phyloP scores from a whole-genome alignment of 2,113 vertebrate genomes.

The Oplegnathus fasciatus region DNA sequence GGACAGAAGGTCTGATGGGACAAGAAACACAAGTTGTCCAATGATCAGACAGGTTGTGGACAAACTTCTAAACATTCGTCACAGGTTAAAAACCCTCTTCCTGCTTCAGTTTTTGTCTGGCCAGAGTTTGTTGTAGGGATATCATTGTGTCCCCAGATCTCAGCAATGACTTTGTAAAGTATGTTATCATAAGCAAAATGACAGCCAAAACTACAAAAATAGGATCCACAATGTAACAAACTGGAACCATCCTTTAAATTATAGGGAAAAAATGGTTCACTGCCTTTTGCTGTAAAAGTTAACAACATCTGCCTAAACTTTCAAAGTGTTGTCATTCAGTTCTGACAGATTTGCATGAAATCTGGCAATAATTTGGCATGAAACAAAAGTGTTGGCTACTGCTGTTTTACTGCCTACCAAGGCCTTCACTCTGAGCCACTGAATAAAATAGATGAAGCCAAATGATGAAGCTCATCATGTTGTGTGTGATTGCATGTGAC shows the following conservation, averaged over 20 bases:
- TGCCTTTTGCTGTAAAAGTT: background rate
- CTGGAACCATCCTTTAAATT: background rate
- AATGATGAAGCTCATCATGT: background rate
- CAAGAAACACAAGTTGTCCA: no score
- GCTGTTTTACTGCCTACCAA: background rate
- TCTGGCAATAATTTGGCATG: background rate
- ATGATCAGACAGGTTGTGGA: no score
- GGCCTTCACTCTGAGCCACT: background rate
- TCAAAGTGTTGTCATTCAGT: background rate
- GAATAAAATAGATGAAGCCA: background rate
- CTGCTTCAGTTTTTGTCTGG: no score
- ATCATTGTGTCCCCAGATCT: background rate
- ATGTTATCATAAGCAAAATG: background rate
- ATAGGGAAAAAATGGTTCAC: background rate
- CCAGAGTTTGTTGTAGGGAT: background rate
- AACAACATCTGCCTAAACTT: background rate
- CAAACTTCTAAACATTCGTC: no score
- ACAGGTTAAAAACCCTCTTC: no score
- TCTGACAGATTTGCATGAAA: background rate
- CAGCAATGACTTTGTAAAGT: background rate
- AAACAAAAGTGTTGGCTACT: background rate
- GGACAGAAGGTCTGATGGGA: no score
- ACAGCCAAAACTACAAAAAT: background rate
- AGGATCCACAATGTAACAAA: background rate
- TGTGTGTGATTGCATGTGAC: conserved; percentile 11